A percentile compares a stretch with the other conserved stretches of the same genome.
These are phyloP conservation scores for Drosophila rhopaloa DNA, from an alignment of 1,140 invertebrate species.

Conservation along the genomic window DNA sequence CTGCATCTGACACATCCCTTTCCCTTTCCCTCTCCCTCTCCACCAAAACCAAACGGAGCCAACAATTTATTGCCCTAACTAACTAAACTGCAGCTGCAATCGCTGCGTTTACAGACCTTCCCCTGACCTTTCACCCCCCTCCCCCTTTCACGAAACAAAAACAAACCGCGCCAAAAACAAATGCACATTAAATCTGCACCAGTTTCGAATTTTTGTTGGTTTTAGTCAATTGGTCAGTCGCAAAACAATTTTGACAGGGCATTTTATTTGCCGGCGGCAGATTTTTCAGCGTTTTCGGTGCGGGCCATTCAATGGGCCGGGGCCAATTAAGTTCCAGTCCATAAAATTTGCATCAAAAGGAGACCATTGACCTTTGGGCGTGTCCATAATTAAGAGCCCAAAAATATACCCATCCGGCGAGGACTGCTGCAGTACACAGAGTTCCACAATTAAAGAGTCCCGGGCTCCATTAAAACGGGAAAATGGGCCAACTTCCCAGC, in stretches of 20 bases:
- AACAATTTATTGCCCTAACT: conserved; percentile 66
- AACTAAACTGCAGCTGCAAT: conserved; percentile 61
- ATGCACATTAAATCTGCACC: conserved; percentile 58
- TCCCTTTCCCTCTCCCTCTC: neutral
- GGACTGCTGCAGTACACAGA: conserved; percentile 13
- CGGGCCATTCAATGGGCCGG: conserved; percentile 20
- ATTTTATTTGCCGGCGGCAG: conserved; percentile 52
- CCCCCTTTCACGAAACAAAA: neutral
- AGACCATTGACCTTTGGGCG: conserved; percentile 57
- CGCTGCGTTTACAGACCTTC: conserved; percentile 31
- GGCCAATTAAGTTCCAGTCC: conserved; percentile 76
- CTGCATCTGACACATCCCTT: conserved; percentile 50
- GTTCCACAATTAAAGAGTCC: conserved; percentile 59
- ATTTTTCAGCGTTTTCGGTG: conserved; percentile 24
- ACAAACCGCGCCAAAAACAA: conserved; percentile 29
- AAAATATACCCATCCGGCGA: conserved; percentile 43
- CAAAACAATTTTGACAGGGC: conserved; percentile 72
- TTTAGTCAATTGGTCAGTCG: conserved; percentile 75
- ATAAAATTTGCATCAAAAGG: conserved; percentile 69
- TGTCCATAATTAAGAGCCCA: conserved; percentile 61
- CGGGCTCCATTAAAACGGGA: conserved; percentile 48
- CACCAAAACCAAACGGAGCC: conserved; percentile 29
- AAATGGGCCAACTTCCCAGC: conserved; percentile 42
- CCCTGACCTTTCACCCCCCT: neutral
- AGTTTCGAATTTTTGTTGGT: conserved; percentile 43